Conservation (phyloP, 2,797 vertebrate species). For the Eospalax fontanierii region DNA sequence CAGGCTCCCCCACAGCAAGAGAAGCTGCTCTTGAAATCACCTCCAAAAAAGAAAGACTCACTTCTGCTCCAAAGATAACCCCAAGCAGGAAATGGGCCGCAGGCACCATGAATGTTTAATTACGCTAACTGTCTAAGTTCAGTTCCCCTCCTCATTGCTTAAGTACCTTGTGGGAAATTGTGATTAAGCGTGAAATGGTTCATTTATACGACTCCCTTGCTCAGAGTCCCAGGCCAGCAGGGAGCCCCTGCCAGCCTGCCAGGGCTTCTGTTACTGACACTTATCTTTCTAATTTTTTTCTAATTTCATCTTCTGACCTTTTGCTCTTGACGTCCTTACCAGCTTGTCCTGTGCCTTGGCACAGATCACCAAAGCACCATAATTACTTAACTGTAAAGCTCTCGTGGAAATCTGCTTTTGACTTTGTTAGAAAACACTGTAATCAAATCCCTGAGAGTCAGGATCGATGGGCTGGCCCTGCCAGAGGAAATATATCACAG, state of each 20-base stretch:
- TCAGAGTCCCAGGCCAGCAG: constrained; percentile 74
- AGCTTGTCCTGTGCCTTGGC: constrained; percentile 83
- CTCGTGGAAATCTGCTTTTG: constrained; percentile 84
- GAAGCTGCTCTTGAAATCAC: constrained; percentile 83
- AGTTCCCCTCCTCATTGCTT: constrained; percentile 81
- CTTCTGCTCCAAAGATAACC: constrained; percentile 81
- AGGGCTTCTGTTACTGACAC: constrained; percentile 76
- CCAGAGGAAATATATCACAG: constrained; percentile 64
- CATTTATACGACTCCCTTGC: constrained; percentile 76
- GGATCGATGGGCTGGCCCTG: constrained; percentile 40
- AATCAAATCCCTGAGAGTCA: constrained; percentile 82
- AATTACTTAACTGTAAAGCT: constrained; percentile 88
- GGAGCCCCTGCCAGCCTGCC: constrained; percentile 78
- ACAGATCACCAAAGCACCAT: constrained; percentile 81
- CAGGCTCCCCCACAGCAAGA: background rate
- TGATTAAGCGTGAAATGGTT: constrained; percentile 88
- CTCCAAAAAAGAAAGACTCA: constrained; percentile 80
- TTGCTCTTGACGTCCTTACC: constrained; percentile 86
- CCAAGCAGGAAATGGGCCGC: constrained; percentile 81
- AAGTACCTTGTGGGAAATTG: constrained; percentile 82
- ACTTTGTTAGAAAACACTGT: constrained; percentile 84
- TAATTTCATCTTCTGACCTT: constrained; percentile 88
- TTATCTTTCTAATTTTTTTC: constrained; percentile 84
- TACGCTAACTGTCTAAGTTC: constrained; percentile 87
- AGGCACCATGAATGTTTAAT: constrained; percentile 89